Base-by-base conservation (phyloP, 1,140 invertebrate genomes). In the Procambarus clarkii region DNA sequence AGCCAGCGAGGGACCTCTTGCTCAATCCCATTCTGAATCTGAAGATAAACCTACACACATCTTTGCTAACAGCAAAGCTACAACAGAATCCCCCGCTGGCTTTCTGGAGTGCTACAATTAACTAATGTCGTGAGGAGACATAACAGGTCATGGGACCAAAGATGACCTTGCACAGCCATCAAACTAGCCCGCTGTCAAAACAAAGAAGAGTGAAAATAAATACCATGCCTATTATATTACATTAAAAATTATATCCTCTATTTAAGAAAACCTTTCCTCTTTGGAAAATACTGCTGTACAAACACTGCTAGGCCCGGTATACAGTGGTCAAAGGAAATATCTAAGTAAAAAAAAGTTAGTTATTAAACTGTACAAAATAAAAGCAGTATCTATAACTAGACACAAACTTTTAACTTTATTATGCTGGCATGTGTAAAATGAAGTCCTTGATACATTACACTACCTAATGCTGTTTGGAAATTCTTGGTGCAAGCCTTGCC, bases 181-280 rank as follows among this genome's bases (percentile, higher is more conserved):
- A 91, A 91, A 78, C 89, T 91, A 91, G 76, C 89, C 83, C 89
- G 89, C 89, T 91, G 89, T 91, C 89, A 91, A 91, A 89, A 91
- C 81, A 91, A 86, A 91, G 76, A 91, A 80, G 89, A 91, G 82
- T 8, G 45, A 24, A 21, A 60, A 48, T 85, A 64, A 85, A 85
- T 79, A 91, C 15, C 76, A 15, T 34, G 74, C 46, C 13, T 50
- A 9, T 11, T n/a, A 79, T 78, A 18, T 21, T 21, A 18, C 15
- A 21, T 74, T 34, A 74, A 74, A 74, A 34, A 74, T 24, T 18
- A 58, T 21, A 74, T 24, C 21, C 24, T 34, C 15, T 21, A 64
- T 34, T 21, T 34, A 34, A 34, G 21, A 74, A 24, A 8, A 34
- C 15, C 4, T 34, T 4, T 15, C 18, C 69, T 9, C 24, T 21